Percentiles rank a stretch among this genome's conserved stretches.
Conservation (phyloP, 1,140 invertebrate species). For the Drosophila gunungcola region DNA sequence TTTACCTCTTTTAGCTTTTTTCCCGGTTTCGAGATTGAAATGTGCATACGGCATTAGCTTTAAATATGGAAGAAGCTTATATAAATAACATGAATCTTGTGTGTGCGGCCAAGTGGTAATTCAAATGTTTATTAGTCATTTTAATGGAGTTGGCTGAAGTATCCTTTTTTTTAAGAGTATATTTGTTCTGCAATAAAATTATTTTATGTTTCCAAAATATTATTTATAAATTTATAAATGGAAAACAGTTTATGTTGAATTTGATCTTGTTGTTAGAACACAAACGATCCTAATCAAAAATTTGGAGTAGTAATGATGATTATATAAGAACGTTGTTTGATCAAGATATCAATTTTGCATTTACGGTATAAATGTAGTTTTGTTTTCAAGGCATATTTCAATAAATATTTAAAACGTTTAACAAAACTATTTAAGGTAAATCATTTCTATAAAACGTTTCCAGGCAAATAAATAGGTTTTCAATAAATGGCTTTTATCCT, state of each 20-base stretch:
- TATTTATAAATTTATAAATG: too few species aligned
- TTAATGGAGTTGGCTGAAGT: conserved; percentile 1
- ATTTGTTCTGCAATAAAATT: background rate
- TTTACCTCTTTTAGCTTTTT: conserved; percentile 5
- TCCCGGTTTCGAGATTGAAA: conserved; percentile 61
- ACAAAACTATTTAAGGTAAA: background rate
- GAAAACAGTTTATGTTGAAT: too few species aligned
- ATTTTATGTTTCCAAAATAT: background rate
- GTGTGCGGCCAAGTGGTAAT: conserved; percentile 32
- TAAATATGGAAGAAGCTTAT: conserved; percentile 53
- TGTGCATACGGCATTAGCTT: conserved; percentile 75
- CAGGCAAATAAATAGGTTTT: background rate
- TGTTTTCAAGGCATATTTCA: too few species aligned
- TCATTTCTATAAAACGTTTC: background rate
- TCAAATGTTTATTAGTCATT: conserved; percentile 46
- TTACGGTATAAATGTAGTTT: too few species aligned
- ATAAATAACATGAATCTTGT: conserved; percentile 49
- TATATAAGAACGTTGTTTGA: too few species aligned
- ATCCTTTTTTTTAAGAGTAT: background rate
- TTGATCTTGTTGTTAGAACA: too few species aligned
- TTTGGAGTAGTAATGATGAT: too few species aligned
- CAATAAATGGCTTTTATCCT: background rate
- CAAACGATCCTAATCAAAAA: too few species aligned
- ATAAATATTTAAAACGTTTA: too few species aligned
- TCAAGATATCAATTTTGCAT: too few species aligned